Evolutionary conservation across 2,797 vertebrate species (phyloP).

Genomic region (Alexandromys oeconomus): DNA sequence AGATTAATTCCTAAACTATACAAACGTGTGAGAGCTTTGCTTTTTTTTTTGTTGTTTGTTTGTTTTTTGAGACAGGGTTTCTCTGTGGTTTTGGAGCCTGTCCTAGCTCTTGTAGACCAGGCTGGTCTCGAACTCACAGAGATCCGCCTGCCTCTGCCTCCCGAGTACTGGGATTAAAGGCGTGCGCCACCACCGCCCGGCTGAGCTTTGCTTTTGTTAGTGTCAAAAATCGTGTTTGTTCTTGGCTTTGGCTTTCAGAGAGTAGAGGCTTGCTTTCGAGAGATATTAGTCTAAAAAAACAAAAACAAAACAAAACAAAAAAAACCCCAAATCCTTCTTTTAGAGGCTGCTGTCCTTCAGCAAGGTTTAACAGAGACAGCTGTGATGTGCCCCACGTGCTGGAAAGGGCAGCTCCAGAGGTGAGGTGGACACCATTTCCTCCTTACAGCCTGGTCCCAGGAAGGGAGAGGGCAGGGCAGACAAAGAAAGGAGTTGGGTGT

Average conservation of each 20-base stretch:
- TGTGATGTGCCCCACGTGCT: neutral
- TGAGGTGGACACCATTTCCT: neutral
- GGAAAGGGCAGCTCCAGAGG: neutral
- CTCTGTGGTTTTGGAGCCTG: too few relatives aligned
- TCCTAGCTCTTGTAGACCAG: too few relatives aligned
- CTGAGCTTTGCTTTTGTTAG: conserved; percentile 42
- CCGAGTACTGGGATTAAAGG: too few relatives aligned
- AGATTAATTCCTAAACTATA: conserved; percentile 7
- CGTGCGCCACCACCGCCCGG: too few relatives aligned
- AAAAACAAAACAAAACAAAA: neutral
- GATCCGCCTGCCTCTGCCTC: too few relatives aligned
- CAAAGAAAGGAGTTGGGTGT: neutral
- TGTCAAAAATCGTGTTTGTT: conserved; percentile 19
- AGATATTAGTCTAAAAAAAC: conserved; percentile 22
- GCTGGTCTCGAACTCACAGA: too few relatives aligned
- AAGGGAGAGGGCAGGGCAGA: neutral
- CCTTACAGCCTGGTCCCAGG: neutral
- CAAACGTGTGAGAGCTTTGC: neutral
- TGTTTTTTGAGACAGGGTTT: too few relatives aligned
- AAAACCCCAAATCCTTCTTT: neutral
- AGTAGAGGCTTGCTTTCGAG: neutral
- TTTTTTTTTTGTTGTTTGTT: neutral
- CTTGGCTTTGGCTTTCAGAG: neutral
- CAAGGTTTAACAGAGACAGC: neutral
- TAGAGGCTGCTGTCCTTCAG: neutral